phyloP scores from a whole-genome alignment of 2,888 invertebrate genomes.

The Synergus umbraculus region DNA sequence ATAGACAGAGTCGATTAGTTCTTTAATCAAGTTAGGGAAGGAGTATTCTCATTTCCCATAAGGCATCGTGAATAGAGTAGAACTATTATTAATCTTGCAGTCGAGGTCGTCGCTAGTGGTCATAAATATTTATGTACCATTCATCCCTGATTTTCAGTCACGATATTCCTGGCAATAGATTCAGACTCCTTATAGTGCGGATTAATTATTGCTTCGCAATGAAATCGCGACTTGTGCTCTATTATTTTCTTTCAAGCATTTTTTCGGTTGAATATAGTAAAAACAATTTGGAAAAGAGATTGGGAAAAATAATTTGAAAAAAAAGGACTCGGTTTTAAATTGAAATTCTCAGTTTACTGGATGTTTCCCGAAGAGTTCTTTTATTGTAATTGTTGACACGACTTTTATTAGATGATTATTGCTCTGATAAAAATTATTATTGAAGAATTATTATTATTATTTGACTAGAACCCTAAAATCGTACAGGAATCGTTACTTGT shows the following conservation, averaged over 20 bases:
- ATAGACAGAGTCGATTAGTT: no score
- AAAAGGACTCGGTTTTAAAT: background rate
- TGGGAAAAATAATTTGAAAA: no score
- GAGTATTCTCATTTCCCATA: background rate
- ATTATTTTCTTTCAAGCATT: no score
- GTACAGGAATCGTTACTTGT: background rate
- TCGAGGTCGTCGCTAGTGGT: background rate
- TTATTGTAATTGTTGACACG: background rate
- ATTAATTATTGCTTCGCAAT: no score
- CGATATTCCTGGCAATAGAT: background rate
- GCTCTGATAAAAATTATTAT: background rate
- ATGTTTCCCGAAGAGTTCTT: background rate
- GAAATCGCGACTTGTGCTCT: no score
- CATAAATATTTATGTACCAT: background rate
- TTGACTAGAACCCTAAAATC: background rate
- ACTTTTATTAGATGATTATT: background rate
- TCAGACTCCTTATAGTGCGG: background rate
- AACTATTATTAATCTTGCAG: background rate
- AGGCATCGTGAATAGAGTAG: background rate
- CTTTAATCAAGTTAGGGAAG: background rate
- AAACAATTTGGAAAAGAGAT: no score
- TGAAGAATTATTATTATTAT: background rate
- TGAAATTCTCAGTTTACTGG: background rate
- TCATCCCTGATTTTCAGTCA: background rate
- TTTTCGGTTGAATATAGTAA: no score